Evolutionary conservation across 2,797 vertebrate species (phyloP), one percentile per base, ranked within the genome.

Genomic region (Thalassophryne amazonica): DNA sequence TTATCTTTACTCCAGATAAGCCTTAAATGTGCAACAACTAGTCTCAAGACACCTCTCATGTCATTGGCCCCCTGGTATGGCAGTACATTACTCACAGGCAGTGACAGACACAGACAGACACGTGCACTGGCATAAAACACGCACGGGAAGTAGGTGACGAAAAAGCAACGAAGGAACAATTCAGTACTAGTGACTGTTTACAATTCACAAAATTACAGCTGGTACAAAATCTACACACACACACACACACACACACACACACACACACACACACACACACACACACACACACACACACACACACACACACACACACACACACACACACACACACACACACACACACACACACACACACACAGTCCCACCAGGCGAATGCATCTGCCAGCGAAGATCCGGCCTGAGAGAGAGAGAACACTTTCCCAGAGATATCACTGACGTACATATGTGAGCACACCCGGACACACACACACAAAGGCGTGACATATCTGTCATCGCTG

Each of bases 381-480:
- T n/a, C n/a, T n/a, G n/a, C n/a, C n/a, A n/a, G n/a, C 30, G 32
- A 68, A 82, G 70, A 85, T 84, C 77, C 78, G 63, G 69, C 60
- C 67, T 24, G 36, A 69, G 63, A 9, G 33, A 9, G 33, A 63
- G 35, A 74, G 62, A 78, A 63, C 47, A 56, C 60, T 89, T 89
- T 88, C 85, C 86, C 83, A 88, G 81, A 87, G 77, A 88, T 85
- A 87, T 86, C 81, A 83, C 63, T 82, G 80, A 80, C 70, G 78
- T 84, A 30, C n/a, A 24, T n/a, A n/a, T n/a, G n/a, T n/a, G n/a
- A n/a, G n/a, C n/a, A n/a, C n/a, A n/a, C n/a, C n/a, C n/a, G n/a
- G n/a, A n/a, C n/a, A n/a, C n/a, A n/a, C n/a, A n/a, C n/a, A n/a
- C n/a, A n/a, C n/a, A n/a, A 28, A 18, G 25, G 43, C 17, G 48